A percentile compares a stretch with the other conserved stretches of the same genome.
Conservation (phyloP, 2,113 vertebrate genomes). For the Forbesichthys papilliferus region DNA sequence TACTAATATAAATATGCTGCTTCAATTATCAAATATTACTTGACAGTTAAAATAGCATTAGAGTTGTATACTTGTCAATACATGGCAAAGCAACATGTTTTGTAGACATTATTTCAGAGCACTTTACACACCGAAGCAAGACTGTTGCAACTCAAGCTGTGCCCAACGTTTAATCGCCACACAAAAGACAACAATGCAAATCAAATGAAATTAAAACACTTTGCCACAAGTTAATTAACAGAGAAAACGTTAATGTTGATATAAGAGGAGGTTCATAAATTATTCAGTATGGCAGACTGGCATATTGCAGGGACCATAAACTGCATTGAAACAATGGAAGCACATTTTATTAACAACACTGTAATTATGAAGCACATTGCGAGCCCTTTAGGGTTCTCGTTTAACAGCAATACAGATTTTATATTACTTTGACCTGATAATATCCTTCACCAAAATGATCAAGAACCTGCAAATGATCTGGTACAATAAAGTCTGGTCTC, state of each 20-base stretch:
- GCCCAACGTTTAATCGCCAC: not conserved
- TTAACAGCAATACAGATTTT: not conserved
- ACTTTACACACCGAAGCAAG: slow-evolving; percentile 20
- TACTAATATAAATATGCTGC: slow-evolving; percentile 66
- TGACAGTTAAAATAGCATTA: slow-evolving; percentile 23
- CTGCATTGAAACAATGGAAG: not conserved
- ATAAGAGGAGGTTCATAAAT: too few relatives aligned
- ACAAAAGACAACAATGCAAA: too few relatives aligned
- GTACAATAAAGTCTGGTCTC: slow-evolving; percentile 39
- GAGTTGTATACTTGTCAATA: slow-evolving; percentile 22
- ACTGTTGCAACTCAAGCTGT: slow-evolving; percentile 38
- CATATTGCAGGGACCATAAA: not conserved
- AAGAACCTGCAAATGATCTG: slow-evolving; percentile 26
- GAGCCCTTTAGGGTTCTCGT: too few relatives aligned
- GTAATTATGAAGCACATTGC: too few relatives aligned
- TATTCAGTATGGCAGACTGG: not conserved
- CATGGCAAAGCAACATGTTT: slow-evolving; percentile 18
- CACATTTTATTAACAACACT: not conserved
- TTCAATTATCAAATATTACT: slow-evolving; percentile 46
- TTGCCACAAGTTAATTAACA: too few relatives aligned
- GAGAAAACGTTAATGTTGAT: too few relatives aligned
- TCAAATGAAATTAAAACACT: too few relatives aligned
- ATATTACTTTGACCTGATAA: slow-evolving; percentile 3
- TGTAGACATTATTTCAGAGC: slow-evolving; percentile 12
- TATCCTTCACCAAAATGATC: not conserved